These are phyloP conservation scores for Sitta europaea DNA, from an alignment of 2,113 vertebrate genomes.

Conservation along the genomic window DNA sequence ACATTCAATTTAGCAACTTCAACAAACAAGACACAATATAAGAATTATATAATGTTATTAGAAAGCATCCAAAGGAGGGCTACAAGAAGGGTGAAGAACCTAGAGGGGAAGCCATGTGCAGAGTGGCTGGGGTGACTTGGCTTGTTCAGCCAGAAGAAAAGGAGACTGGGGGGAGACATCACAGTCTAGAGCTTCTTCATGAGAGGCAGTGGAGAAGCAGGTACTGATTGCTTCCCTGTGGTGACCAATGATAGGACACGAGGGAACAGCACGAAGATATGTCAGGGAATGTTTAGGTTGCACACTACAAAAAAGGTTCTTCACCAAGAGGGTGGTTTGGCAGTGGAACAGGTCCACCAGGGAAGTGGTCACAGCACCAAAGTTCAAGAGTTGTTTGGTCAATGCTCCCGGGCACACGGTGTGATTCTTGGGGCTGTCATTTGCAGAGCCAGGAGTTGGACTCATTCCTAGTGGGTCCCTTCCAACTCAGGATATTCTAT, in stretches of 20 bases:
- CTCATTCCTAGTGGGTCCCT: background rate
- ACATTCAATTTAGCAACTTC: background rate
- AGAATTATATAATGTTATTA: background rate
- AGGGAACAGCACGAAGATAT: background rate
- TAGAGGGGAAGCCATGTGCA: background rate
- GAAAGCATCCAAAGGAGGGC: background rate
- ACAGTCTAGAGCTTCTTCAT: background rate
- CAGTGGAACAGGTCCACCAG: background rate
- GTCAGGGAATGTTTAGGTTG: background rate
- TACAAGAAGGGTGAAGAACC: background rate
- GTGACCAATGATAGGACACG: rapidly evolving
- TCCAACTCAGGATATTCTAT: background rate
- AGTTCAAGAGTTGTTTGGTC: background rate
- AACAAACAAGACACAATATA: background rate
- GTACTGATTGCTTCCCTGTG: rapidly evolving
- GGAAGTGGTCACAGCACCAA: background rate
- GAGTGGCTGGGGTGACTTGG: background rate
- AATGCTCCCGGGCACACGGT: background rate
- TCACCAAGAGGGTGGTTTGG: background rate
- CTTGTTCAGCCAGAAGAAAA: background rate
- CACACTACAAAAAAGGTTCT: background rate
- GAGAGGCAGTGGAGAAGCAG: background rate
- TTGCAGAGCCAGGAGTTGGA: background rate
- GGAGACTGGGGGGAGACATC: background rate
- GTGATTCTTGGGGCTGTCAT: background rate